Conservation (phyloP, 2,113 vertebrate genomes). For the zebrafish (Danio rerio) region DNA sequence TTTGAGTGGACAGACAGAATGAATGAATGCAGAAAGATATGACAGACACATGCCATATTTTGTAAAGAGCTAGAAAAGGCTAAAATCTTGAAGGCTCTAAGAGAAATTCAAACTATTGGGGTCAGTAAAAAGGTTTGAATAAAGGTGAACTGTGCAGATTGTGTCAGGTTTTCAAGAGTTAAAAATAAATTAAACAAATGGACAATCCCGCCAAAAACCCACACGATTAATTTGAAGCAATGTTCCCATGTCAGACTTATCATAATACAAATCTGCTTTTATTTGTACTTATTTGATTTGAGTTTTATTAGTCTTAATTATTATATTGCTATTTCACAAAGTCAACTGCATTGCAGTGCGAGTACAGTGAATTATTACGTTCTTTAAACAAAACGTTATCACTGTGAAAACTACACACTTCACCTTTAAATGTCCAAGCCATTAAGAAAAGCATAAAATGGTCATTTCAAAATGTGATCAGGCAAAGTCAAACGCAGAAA, state of each 20-base stretch:
- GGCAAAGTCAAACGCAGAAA: no score
- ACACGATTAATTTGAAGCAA: not conserved
- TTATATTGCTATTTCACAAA: no score
- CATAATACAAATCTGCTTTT: no score
- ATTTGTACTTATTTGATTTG: no score
- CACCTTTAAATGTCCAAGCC: not conserved
- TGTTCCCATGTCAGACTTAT: not conserved
- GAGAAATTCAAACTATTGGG: not conserved
- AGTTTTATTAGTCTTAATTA: no score
- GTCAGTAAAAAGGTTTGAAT: not conserved
- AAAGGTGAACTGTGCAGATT: not conserved
- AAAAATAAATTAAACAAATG: no score
- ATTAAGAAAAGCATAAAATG: no score
- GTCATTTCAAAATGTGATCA: no score
- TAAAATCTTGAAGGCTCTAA: not conserved
- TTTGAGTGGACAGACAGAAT: conserved; percentile 42
- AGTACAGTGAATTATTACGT: no score
- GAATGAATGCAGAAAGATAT: conserved; percentile 1
- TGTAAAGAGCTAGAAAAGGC: not conserved
- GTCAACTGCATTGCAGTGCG: no score
- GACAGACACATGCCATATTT: not conserved
- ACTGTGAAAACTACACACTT: not conserved
- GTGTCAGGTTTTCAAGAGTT: not conserved
- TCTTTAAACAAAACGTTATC: no score
- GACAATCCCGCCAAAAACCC: not conserved